Conservation (phyloP, 2,888 invertebrate genomes). For the Saturnia japonica region DNA sequence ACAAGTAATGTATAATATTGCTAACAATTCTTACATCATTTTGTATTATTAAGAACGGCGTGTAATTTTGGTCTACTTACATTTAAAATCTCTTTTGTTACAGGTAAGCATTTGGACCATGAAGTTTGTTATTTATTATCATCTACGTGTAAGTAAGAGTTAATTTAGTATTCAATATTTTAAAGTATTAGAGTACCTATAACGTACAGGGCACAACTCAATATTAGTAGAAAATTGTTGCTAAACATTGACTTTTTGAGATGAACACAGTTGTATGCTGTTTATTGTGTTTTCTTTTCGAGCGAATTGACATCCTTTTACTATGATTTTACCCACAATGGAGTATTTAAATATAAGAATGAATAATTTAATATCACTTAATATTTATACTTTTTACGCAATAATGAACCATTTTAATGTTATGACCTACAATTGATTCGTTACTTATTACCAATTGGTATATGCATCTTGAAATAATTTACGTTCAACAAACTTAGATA, state of each 20-base stretch:
- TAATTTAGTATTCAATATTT: neutral
- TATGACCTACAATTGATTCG: neutral
- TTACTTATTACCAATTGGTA: too few species aligned
- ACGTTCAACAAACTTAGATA: neutral
- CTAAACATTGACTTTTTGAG: neutral
- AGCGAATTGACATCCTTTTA: neutral
- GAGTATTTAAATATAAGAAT: neutral
- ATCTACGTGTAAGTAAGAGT: neutral
- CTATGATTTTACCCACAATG: neutral
- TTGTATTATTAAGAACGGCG: neutral
- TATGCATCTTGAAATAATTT: neutral
- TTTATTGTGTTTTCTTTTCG: neutral
- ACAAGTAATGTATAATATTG: neutral
- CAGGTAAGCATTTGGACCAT: constrained; percentile 59
- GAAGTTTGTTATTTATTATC: constrained; percentile 24
- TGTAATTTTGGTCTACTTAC: constrained; percentile 28
- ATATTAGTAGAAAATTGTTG: neutral
- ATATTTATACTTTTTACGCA: neutral
- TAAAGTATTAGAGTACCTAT: neutral
- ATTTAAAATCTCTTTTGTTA: constrained; percentile 58
- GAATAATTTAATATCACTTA: too few species aligned
- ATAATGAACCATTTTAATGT: neutral
- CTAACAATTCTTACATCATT: neutral
- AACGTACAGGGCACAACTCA: neutral
- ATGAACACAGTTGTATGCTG: neutral